phyloP scores from a whole-genome alignment of 2,888 invertebrate species.

The Lobophora halterata region DNA sequence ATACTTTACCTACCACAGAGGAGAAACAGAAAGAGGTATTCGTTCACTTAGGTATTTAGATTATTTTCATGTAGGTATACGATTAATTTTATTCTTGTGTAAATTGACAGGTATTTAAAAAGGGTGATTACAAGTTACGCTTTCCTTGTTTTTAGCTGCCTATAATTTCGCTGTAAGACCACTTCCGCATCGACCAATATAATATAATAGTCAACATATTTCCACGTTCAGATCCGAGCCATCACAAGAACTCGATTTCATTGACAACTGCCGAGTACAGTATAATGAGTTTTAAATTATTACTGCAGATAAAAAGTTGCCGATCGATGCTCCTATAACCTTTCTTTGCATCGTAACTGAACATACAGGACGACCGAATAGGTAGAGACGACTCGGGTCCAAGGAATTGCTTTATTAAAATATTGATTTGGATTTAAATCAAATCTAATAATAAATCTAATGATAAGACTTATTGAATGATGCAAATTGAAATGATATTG shows the following conservation, averaged over 20 bases:
- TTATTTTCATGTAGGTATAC: too few species aligned
- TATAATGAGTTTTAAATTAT: slow-evolving; percentile 80
- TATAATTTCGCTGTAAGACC: slow-evolving; percentile 75
- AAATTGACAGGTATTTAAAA: slow-evolving; percentile 49
- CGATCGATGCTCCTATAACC: slow-evolving; percentile 59
- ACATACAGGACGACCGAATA: slow-evolving; percentile 44
- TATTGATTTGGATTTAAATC: slow-evolving; percentile 27
- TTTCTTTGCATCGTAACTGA: slow-evolving; percentile 65
- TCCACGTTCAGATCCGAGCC: slow-evolving; percentile 70
- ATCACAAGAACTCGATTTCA: slow-evolving; percentile 79
- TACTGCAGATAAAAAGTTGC: slow-evolving; percentile 75
- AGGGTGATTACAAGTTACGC: slow-evolving; percentile 61
- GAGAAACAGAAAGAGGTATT: too few species aligned
- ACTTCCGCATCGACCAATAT: slow-evolving; percentile 77
- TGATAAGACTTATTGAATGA: slow-evolving; percentile 25
- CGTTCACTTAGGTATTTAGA: too few species aligned
- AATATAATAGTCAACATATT: slow-evolving; percentile 79
- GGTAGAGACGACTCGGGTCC: slow-evolving; percentile 26
- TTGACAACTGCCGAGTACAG: slow-evolving; percentile 71
- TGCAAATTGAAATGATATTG: slow-evolving; percentile 19
- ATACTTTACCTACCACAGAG: too few species aligned
- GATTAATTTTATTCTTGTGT: too few species aligned
- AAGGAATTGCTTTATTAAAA: slow-evolving; percentile 27
- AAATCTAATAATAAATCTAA: slow-evolving; percentile 20
- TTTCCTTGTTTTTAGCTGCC: slow-evolving; percentile 71